Conservation (phyloP, 2,888 invertebrate species). For the Rhogogaster chlorosoma region DNA sequence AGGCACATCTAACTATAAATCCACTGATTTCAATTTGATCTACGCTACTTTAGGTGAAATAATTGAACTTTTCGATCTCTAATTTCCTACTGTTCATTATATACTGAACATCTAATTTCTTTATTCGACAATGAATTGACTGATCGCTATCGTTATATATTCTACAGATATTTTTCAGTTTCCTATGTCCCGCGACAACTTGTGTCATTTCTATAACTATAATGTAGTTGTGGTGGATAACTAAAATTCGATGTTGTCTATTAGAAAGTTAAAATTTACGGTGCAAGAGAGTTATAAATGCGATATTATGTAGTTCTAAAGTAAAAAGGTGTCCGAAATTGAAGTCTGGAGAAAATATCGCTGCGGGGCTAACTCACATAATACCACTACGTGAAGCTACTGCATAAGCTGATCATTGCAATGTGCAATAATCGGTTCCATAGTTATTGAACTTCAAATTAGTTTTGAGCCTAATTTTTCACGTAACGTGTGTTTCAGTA, state of each 20-base stretch:
- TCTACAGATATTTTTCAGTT: neutral
- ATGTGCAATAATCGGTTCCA: neutral
- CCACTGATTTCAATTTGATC: neutral
- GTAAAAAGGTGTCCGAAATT: slow-evolving; percentile 22
- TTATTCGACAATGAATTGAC: neutral
- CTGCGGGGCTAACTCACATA: slow-evolving; percentile 20
- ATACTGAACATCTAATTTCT: neutral
- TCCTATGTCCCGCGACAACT: neutral
- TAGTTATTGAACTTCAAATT: neutral
- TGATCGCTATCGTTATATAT: neutral
- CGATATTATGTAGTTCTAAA: slow-evolving; percentile 13
- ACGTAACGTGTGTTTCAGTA: neutral
- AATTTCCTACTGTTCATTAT: neutral
- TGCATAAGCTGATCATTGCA: neutral
- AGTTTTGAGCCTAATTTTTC: neutral
- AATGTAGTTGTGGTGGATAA: neutral
- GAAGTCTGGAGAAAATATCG: slow-evolving; percentile 31
- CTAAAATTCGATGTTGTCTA: neutral
- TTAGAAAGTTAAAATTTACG: slow-evolving; percentile 16
- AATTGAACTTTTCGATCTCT: neutral
- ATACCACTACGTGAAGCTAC: neutral
- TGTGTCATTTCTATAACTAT: neutral
- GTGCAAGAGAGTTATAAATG: slow-evolving; percentile 2
- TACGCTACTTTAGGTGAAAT: neutral
- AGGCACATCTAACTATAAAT: neutral